These are phyloP conservation scores for Sinhomidia bicolor DNA, from an alignment of 2,888 invertebrate genomes.

Conservation along the genomic window DNA sequence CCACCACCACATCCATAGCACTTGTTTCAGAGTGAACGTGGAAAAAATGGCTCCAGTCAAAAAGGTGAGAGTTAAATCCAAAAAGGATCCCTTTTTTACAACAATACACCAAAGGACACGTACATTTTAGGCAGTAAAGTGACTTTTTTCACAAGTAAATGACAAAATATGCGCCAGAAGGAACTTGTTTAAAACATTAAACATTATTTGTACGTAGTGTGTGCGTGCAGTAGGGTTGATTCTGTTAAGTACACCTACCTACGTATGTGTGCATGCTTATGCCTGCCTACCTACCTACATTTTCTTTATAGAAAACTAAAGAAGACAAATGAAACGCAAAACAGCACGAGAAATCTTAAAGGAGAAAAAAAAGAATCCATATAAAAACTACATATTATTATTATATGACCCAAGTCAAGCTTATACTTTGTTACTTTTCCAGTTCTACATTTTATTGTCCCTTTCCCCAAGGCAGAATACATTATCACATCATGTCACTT, in stretches of 20 bases:
- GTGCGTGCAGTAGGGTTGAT: no score
- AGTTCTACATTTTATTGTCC: slow-evolving; percentile 25
- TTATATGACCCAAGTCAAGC: no score
- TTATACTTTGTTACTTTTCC: no score
- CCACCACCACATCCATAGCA: background rate
- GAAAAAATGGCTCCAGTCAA: slow-evolving; percentile 18
- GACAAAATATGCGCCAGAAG: slow-evolving; percentile 20
- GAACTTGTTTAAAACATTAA: background rate
- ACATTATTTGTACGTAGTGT: no score
- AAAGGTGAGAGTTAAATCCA: background rate
- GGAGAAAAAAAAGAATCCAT: background rate
- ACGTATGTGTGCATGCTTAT: no score
- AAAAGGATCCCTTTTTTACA: background rate
- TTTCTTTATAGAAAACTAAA: no score
- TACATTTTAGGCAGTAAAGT: background rate
- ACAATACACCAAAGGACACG: background rate
- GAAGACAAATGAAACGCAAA: no score
- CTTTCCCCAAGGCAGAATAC: slow-evolving; percentile 59
- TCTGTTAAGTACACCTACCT: no score
- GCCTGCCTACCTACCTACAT: no score
- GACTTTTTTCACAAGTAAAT: slow-evolving; percentile 33
- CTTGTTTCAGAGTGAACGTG: background rate
- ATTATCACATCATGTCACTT: slow-evolving; percentile 66
- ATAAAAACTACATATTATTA: background rate
- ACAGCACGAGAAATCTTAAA: no score